Evolutionary conservation across 2,113 vertebrate genomes (phyloP).

Genomic region (Columba janthina): DNA sequence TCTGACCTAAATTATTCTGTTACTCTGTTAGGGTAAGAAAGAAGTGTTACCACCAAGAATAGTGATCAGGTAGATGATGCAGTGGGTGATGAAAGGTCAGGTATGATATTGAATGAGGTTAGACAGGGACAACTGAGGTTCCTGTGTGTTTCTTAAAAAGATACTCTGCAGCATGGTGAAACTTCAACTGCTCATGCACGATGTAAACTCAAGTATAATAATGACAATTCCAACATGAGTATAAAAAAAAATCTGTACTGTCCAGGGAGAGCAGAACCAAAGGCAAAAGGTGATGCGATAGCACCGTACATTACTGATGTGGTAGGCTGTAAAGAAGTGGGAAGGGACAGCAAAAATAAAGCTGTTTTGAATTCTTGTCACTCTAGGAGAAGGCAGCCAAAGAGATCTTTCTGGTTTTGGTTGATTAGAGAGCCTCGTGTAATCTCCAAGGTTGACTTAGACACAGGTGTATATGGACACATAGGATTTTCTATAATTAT

Average conservation of each 20-base stretch:
- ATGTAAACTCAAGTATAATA: neutral
- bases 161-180: neutral
- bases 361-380: neutral
- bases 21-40: neutral
- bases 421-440: neutral
- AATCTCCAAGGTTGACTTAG: neutral
- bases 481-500: neutral
- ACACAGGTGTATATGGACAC: neutral
- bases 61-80: neutral
- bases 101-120: neutral
- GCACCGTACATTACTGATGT: neutral
- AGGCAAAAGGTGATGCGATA: neutral
- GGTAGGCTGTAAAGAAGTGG: neutral
- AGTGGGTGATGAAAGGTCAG: neutral
- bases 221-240: neutral
- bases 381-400: neutral
- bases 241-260: neutral
- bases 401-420: neutral
- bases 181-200: neutral
- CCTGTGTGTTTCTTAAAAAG: neutral
- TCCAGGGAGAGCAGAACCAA: neutral
- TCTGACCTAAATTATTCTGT: neutral
- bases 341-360: neutral
- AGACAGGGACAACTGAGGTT: neutral
- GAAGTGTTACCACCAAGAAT: neutral